phyloP scores from a whole-genome alignment of 2,797 vertebrate species.

The Fringilla coelebs region DNA sequence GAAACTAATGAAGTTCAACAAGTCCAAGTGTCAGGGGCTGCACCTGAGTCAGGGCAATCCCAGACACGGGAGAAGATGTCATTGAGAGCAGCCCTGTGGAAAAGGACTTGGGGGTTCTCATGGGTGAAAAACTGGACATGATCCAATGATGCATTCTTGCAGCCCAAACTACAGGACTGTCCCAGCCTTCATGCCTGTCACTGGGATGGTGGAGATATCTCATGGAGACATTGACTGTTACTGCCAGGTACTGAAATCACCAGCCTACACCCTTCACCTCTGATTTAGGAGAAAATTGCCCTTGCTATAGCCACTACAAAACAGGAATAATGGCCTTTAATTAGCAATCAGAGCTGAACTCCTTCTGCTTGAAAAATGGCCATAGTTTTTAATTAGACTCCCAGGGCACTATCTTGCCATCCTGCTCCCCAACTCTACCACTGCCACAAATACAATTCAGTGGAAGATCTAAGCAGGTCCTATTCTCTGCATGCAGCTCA shows the following conservation, averaged over 20 bases:
- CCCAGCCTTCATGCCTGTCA: rapidly evolving
- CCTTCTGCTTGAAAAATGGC: neutral
- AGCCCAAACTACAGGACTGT: neutral
- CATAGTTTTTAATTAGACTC: slow-evolving; percentile 2
- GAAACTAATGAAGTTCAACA: neutral
- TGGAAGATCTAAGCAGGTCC: neutral
- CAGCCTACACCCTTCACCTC: neutral
- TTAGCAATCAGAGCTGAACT: neutral
- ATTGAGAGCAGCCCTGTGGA: too few relatives aligned
- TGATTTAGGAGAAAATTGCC: neutral
- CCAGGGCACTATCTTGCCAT: neutral
- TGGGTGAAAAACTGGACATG: neutral
- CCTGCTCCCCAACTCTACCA: neutral
- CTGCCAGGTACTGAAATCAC: neutral
- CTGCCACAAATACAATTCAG: neutral
- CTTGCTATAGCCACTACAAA: neutral
- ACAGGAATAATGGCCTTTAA: neutral
- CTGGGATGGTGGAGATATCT: neutral
- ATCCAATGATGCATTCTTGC: neutral
- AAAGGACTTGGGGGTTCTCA: neutral
- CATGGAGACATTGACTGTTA: neutral
- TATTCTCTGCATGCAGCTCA: neutral
- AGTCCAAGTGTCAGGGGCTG: neutral
- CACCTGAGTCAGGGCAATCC: neutral
- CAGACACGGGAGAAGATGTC: neutral